These are phyloP conservation scores for Bacillus rossius DNA, from an alignment of 1,140 invertebrate genomes.

Conservation along the genomic window DNA sequence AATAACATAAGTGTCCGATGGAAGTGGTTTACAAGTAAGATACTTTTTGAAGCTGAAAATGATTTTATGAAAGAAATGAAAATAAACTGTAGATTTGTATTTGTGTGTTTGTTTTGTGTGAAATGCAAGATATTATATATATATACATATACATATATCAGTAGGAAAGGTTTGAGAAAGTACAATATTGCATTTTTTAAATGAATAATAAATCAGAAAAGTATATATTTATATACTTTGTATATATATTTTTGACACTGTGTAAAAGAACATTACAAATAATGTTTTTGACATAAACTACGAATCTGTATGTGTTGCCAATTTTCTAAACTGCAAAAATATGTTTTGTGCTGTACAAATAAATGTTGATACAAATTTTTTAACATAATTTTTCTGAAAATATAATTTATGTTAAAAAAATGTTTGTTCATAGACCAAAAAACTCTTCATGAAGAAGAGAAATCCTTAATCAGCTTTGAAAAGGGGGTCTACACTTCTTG, in stretches of 20 bases:
- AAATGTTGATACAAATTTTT: slow-evolving; percentile 13
- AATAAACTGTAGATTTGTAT: slow-evolving; percentile 9
- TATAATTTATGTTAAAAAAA: slow-evolving; percentile 14
- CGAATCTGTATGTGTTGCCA: slow-evolving; percentile 14
- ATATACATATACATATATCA: too few relatives aligned
- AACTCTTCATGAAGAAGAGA: slow-evolving; percentile 3
- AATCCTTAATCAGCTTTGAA: slow-evolving; percentile 11
- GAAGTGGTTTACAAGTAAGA: slow-evolving; percentile 2
- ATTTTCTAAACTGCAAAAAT: slow-evolving; percentile 2
- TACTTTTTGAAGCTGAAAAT: slow-evolving; percentile 11
- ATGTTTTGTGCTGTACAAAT: slow-evolving; percentile 18
- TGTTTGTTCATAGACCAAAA: slow-evolving; percentile 20
- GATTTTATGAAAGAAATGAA: slow-evolving; percentile 8
- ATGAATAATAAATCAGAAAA: slow-evolving; percentile 14
- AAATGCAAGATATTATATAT: slow-evolving; percentile 10
- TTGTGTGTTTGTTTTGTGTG: slow-evolving; percentile 11
- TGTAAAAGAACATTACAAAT: slow-evolving; percentile 13
- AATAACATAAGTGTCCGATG: slow-evolving; percentile 8
- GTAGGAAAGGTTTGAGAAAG: slow-evolving; percentile 8
- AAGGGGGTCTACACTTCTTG: slow-evolving; percentile 8
- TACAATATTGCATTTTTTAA: slow-evolving; percentile 19
- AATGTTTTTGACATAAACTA: slow-evolving; percentile 12
- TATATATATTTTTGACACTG: slow-evolving; percentile 22
- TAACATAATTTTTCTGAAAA: slow-evolving; percentile 16
- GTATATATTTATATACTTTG: slow-evolving; percentile 21